These are phyloP conservation scores for Drosophila demipolita DNA, from an alignment of 2,888 invertebrate species.

Conservation along the genomic window DNA sequence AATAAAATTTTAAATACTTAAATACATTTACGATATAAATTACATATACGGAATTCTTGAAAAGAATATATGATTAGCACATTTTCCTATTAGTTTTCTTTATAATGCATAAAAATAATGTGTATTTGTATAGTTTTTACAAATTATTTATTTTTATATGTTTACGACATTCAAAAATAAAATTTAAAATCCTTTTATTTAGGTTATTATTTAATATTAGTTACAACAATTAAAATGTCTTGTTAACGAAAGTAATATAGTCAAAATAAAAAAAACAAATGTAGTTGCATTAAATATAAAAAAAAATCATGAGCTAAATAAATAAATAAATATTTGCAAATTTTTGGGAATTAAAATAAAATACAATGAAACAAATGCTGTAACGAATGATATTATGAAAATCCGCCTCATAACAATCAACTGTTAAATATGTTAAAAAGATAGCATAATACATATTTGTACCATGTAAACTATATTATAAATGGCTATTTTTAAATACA, in stretches of 20 bases:
- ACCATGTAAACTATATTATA: slow-evolving; percentile 39
- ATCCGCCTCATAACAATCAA: slow-evolving; percentile 82
- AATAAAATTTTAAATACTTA: slow-evolving; percentile 26
- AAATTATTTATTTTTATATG: slow-evolving; percentile 17
- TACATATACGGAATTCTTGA: slow-evolving; percentile 3
- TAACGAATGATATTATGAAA: slow-evolving; percentile 81
- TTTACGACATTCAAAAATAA: neutral
- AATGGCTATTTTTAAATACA: slow-evolving; percentile 54
- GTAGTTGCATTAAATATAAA: slow-evolving; percentile 49
- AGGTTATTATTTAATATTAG: neutral
- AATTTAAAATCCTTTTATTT: slow-evolving; percentile 3
- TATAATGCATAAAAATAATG: neutral
- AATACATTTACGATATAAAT: slow-evolving; percentile 2
- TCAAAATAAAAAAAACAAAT: slow-evolving; percentile 27
- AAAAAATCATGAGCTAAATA: slow-evolving; percentile 24
- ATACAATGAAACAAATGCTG: slow-evolving; percentile 55
- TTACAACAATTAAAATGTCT: slow-evolving; percentile 17
- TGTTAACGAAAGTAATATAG: slow-evolving; percentile 14
- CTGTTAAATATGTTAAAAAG: slow-evolving; percentile 69
- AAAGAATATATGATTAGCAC: slow-evolving; percentile 3
- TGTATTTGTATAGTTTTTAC: neutral
- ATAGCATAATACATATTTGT: slow-evolving; percentile 45
- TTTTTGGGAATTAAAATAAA: neutral
- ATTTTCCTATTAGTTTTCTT: slow-evolving; percentile 4
- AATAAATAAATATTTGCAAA: slow-evolving; percentile 20